Conservation (phyloP, 64 coral and sea anemone species). For the Stylophora pistillata region DNA sequence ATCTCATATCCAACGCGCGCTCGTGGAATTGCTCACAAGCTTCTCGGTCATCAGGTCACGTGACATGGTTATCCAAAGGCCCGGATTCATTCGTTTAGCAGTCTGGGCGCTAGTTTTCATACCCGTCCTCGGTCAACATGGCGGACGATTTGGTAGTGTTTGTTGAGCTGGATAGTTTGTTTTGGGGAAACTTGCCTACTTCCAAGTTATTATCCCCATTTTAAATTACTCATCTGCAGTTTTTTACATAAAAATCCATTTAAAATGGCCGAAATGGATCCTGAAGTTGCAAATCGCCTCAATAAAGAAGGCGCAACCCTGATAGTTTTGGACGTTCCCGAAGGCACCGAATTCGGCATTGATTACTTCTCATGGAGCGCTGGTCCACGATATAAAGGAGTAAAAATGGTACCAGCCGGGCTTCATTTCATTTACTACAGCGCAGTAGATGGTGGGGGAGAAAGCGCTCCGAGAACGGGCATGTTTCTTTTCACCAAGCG, state of each 20-base stretch:
- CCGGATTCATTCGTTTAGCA: background rate
- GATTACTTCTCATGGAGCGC: conserved; percentile 90
- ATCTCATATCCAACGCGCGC: too few relatives aligned
- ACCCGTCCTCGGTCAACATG: background rate
- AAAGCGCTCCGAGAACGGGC: conserved; percentile 87
- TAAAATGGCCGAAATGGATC: conserved; percentile 63
- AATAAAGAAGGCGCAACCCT: conserved; percentile 74
- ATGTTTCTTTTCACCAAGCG: conserved; percentile 75
- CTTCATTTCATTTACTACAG: conserved; percentile 89
- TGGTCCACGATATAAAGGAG: conserved; percentile 88
- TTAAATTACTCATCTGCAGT: too few relatives aligned
- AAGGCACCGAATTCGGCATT: conserved; percentile 89
- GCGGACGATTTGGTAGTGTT: background rate
- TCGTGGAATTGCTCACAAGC: too few relatives aligned
- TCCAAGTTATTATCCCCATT: background rate
- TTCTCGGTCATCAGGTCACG: too few relatives aligned
- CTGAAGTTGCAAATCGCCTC: conserved; percentile 61
- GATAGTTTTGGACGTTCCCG: conserved; percentile 80
- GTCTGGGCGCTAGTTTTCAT: conserved; percentile 11
- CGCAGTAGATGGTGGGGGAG: conserved; percentile 72
- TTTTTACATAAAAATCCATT: background rate
- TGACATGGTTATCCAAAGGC: too few relatives aligned
- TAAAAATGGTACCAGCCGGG: conserved; percentile 96
- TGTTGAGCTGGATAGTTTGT: background rate
- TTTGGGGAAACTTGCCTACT: background rate